These are phyloP conservation scores for Pemphredon lugubris DNA, from an alignment of 2,888 invertebrate species.

Conservation along the genomic window DNA sequence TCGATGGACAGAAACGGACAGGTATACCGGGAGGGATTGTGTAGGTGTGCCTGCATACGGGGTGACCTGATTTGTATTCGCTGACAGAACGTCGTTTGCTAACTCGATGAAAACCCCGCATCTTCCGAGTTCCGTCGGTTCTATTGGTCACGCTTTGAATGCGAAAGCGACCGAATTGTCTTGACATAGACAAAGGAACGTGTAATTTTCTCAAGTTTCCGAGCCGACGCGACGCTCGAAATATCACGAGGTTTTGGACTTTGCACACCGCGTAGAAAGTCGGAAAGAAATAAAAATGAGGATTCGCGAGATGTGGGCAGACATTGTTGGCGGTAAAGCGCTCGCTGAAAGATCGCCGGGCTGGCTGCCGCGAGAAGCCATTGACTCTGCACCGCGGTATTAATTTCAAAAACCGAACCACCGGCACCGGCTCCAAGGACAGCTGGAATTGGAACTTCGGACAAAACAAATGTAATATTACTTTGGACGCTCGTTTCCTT, in stretches of 20 bases:
- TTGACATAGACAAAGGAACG: conserved; percentile 58
- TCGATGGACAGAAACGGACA: conserved; percentile 39
- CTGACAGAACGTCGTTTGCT: conserved; percentile 61
- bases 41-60: conserved; percentile 20
- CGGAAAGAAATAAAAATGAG: conserved; percentile 14
- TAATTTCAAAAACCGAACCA: too few relatives aligned
- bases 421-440: too few relatives aligned
- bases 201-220: conserved; percentile 53
- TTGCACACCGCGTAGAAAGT: conserved; percentile 1
- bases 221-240: conserved; percentile 23
- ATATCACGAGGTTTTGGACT: conserved; percentile 28
- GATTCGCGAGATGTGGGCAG: conserved; percentile 1
- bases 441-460: too few relatives aligned
- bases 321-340: conserved; percentile 10
- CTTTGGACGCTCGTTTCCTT: too few relatives aligned
- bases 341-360: not conserved
- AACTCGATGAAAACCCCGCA: conserved; percentile 70
- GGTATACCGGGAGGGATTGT: conserved; percentile 24
- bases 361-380: too few relatives aligned
- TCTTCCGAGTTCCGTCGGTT: conserved; percentile 57
- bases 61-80: conserved; percentile 67
- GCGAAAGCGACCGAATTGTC: conserved; percentile 60
- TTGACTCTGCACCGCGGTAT: too few relatives aligned
- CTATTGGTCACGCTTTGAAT: conserved; percentile 58
- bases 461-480: too few relatives aligned